Conservation (phyloP, 2,888 invertebrate species). For the Eremobia ochroleuca region DNA sequence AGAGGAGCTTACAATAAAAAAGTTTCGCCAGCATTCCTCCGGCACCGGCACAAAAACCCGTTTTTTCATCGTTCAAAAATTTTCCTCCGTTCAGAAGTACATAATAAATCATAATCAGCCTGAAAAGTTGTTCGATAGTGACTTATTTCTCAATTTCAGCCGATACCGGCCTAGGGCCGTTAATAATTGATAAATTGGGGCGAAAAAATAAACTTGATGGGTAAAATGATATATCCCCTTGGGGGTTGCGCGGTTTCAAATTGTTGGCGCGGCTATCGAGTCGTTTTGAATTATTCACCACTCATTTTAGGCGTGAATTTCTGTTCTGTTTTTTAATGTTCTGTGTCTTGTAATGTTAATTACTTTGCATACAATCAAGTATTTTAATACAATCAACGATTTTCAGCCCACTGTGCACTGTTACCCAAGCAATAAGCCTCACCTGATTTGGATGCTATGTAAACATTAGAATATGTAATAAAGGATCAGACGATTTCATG, state of each 20-base stretch:
- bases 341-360: too few species aligned
- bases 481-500: not conserved
- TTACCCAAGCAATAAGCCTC: too few species aligned
- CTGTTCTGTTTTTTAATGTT: too few species aligned
- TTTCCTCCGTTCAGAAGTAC: constrained; percentile 63
- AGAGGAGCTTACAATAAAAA: constrained; percentile 60
- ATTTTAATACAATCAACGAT: too few species aligned
- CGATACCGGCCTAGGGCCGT: constrained; percentile 71
- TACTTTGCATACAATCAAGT: too few species aligned
- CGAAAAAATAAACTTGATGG: constrained; percentile 72
- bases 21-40: constrained; percentile 53
- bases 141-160: constrained; percentile 80
- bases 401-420: not conserved
- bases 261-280: constrained; percentile 45
- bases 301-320: constrained; percentile 47
- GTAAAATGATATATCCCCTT: constrained; percentile 64
- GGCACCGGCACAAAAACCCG: constrained; percentile 38
- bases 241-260: constrained; percentile 43
- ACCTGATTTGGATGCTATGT: not conserved
- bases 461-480: not conserved
- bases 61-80: constrained; percentile 67
- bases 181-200: constrained; percentile 79
- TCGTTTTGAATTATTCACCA: constrained; percentile 52
- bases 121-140: constrained; percentile 75
- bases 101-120: constrained; percentile 79